Base-by-base conservation (phyloP, 2,113 vertebrate genomes). In the Macrotis lagotis region DNA sequence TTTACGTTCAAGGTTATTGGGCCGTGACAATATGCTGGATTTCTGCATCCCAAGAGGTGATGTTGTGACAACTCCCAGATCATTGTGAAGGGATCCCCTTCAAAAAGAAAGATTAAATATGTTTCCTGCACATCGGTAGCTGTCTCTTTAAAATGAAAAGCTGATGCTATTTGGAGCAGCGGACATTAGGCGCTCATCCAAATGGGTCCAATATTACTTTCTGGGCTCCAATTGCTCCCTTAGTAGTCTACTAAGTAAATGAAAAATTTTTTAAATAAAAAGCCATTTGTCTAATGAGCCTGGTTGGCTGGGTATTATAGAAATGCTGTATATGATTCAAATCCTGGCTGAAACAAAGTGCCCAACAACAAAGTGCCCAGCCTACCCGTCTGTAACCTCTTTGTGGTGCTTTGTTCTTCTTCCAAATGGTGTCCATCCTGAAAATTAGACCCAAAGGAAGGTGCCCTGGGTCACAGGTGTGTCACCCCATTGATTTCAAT, bases 241-340 rank as follows among this genome's bases (percentile, higher is more conserved):
- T 90, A 91, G 55, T 51, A 94, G n/a, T 94, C 25, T 93, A 49
- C 44, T 53, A 83, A 91, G 88, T 93, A 94, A 91, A 91, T 92
- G 90, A 97, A 5, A 8, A 25, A 53, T 94, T 93, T 55, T 19
- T 8, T 8, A n/a, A 89, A 93, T 91, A 90, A 90, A 96, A 95
- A 93, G 89, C 94, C 92, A 94, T 91, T 90, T 90, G 26, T 95
- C 51, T 95, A 94, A 93, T 91, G 89, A 95, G 3, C n/a, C 92
- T 31, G 2, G 48, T 88, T 94, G 51, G 28, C 91, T 95, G 55
- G 31, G 91, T 31, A 66, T 47, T 93, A 51, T 25, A 24, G 24
- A 96, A 96, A 95, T 44, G 91, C 31, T 91, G 48, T 22, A 44
- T 55, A 24, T 51, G 92, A 94, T 96, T 93, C 90, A 95, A 95